Evolutionary conservation across 2,797 vertebrate genomes (phyloP).

Genomic region (Melanotaenia trifasciata): DNA sequence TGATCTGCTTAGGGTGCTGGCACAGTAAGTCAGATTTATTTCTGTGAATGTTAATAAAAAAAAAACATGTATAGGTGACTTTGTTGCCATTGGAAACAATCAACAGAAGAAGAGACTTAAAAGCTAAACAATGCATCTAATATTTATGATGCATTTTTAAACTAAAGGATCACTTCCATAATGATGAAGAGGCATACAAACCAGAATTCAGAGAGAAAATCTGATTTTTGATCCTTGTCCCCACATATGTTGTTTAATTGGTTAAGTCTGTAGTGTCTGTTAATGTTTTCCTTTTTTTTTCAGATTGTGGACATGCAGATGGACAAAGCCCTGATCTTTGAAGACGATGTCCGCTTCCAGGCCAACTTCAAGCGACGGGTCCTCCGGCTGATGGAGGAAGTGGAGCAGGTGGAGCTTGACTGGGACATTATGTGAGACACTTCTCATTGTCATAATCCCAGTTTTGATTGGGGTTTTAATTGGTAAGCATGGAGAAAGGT

Average conservation of each 20-base stretch:
- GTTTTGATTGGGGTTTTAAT: background rate
- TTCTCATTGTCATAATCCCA: background rate
- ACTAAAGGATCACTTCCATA: background rate
- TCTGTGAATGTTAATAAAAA: background rate
- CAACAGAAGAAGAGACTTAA: background rate
- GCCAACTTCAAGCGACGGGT: slow-evolving; percentile 90
- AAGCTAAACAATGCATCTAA: background rate
- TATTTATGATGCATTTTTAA: background rate
- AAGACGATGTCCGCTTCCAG: slow-evolving; percentile 94
- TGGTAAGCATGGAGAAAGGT: background rate
- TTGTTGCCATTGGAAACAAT: background rate
- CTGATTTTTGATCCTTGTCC: background rate
- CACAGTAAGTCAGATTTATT: background rate
- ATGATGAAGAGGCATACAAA: background rate
- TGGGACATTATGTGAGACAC: slow-evolving; percentile 94
- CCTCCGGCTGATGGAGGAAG: slow-evolving; percentile 87
- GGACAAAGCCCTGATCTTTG: slow-evolving; percentile 87
- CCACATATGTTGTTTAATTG: background rate
- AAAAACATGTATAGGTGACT: background rate
- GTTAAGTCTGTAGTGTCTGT: background rate
- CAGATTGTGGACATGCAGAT: slow-evolving; percentile 89
- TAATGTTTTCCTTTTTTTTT: background rate
- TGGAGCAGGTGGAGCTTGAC: slow-evolving; percentile 83
- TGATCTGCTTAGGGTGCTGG: background rate
- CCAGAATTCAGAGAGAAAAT: background rate